Conservation (phyloP, 2,113 vertebrate genomes). For the Myotis brandtii region DNA sequence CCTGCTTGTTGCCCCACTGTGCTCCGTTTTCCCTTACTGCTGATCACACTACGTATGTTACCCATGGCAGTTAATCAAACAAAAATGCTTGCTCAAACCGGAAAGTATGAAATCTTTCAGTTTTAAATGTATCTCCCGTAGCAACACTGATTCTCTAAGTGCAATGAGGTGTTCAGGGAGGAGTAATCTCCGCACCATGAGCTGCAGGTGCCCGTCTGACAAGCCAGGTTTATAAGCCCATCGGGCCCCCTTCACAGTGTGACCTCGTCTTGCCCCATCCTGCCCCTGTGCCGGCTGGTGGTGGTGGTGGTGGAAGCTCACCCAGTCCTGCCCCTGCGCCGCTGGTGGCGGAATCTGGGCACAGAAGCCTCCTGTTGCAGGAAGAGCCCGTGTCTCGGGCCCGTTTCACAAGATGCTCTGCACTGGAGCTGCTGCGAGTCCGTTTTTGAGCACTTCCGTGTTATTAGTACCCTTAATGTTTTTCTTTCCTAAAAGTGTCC, state of each 20-base stretch:
- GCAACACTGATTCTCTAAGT: not conserved
- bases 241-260: not conserved
- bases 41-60: not conserved
- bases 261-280: not conserved
- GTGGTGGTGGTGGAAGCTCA: too few relatives aligned
- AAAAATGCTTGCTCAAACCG: not conserved
- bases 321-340: not conserved
- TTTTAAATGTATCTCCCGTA: not conserved
- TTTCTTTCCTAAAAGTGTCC: not conserved
- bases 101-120: not conserved
- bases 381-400: not conserved
- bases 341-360: not conserved
- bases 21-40: too few relatives aligned
- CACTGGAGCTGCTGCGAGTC: not conserved
- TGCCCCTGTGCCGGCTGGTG: not conserved
- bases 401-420: not conserved
- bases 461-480: not conserved
- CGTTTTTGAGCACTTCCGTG: not conserved
- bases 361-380: not conserved
- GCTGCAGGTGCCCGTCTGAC: not conserved
- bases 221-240: not conserved
- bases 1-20: accelerated
- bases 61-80: not conserved
- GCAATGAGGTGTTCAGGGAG: not conserved
- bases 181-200: not conserved